A percentile compares a stretch with the other conserved stretches of the same genome.
Conservation (phyloP, 92 coral and sea anemone species). For the Muricea muricata region DNA sequence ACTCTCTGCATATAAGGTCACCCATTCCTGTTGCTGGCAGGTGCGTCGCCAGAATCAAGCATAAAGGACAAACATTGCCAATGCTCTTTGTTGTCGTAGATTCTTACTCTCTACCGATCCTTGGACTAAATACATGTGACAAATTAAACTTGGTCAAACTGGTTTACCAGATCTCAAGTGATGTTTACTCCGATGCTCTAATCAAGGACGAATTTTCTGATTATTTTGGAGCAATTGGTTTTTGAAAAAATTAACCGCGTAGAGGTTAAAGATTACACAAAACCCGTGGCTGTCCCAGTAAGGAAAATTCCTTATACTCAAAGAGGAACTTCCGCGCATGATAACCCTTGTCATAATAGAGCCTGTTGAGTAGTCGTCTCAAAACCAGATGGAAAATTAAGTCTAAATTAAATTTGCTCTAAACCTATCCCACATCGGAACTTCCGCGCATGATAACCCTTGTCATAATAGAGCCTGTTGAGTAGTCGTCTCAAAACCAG, state of each 20-base stretch:
- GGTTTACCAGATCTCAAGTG: not conserved
- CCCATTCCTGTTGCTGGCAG: slow-evolving; percentile 7
- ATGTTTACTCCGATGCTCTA: not conserved
- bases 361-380: slow-evolving; percentile 63
- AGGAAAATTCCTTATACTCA: slow-evolving; percentile 51
- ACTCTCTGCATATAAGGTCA: not conserved
- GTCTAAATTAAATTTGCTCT: slow-evolving; percentile 62
- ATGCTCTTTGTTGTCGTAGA: not conserved
- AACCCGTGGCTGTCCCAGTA: slow-evolving; percentile 53
- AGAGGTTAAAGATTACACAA: slow-evolving; percentile 29
- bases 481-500: slow-evolving; percentile 64
- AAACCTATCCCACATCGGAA: slow-evolving; percentile 63
- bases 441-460: slow-evolving; percentile 51
- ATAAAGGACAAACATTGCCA: not conserved
- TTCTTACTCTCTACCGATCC: not conserved
- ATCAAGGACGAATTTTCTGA: not conserved
- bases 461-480: too few species aligned
- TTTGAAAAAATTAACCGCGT: not conserved
- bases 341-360: slow-evolving; percentile 45
- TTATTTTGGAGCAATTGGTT: slow-evolving; percentile 10
- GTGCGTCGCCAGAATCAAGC: not conserved
- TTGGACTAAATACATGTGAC: not conserved
- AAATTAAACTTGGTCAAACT: slow-evolving; percentile 5
- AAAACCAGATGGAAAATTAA: slow-evolving; percentile 63
- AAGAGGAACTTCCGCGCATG: slow-evolving; percentile 61